phyloP scores from a whole-genome alignment of 2,797 vertebrate genomes.

The Poecilia gillii region DNA sequence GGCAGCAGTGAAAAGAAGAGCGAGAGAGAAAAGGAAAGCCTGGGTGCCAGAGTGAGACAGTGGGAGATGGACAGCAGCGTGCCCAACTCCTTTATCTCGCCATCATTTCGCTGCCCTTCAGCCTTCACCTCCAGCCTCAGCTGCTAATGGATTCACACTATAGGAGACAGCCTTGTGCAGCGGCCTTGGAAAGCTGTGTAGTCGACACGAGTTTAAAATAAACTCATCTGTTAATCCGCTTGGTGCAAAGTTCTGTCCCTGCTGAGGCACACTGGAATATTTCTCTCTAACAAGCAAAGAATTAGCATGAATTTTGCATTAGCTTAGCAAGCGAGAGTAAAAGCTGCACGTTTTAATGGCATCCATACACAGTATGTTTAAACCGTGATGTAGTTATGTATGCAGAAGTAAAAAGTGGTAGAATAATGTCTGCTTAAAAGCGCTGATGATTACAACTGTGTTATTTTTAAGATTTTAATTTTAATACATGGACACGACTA shows the following conservation, averaged over 20 bases:
- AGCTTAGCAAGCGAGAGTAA: not conserved
- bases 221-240: not conserved
- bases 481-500: not conserved
- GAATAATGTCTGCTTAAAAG: not conserved
- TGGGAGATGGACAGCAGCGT: constrained; percentile 26
- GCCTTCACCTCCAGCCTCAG: constrained; percentile 27
- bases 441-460: not conserved
- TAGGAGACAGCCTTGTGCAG: constrained; percentile 9
- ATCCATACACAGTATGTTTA: not conserved
- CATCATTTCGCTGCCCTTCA: constrained; percentile 28
- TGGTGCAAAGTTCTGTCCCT: not conserved
- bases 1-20: constrained; percentile 26
- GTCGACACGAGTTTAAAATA: not conserved
- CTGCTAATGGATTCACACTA: constrained; percentile 49
- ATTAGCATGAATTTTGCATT: not conserved
- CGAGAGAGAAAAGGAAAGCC: constrained; percentile 15
- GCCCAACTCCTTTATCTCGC: constrained; percentile 22
- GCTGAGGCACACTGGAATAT: not conserved
- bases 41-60: constrained; percentile 13
- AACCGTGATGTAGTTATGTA: not conserved
- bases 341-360: not conserved
- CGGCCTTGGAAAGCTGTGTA: constrained; percentile 1
- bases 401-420: not conserved
- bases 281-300: not conserved
- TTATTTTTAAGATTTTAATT: not conserved